Evolutionary conservation across 2,888 invertebrate species (phyloP).

Genomic region (Drepana falcataria): DNA sequence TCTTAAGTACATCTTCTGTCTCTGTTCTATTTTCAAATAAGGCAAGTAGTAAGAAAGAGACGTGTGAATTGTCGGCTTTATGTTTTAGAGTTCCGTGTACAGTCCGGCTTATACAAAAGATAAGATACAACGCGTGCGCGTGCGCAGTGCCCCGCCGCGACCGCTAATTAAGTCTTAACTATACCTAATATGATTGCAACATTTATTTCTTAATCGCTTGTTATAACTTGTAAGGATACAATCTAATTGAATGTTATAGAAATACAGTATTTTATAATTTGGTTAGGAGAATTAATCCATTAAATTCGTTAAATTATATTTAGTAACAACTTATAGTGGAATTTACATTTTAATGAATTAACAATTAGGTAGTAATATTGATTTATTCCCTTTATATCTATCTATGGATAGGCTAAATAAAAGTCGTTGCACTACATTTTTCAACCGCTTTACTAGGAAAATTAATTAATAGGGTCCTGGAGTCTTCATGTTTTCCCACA

Average conservation of each 20-base stretch:
- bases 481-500: too few relatives aligned
- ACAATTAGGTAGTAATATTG: too few relatives aligned
- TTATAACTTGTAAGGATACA: conserved; percentile 19
- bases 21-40: neutral
- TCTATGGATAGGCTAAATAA: too few relatives aligned
- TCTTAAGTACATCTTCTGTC: neutral
- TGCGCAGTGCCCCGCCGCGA: conserved; percentile 63
- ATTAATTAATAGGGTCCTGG: too few relatives aligned
- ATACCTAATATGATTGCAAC: conserved; percentile 49
- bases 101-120: conserved; percentile 49
- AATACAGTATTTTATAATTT: neutral
- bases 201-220: conserved; percentile 56
- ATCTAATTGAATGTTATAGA: conserved; percentile 9
- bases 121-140: conserved; percentile 61
- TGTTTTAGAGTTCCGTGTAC: conserved; percentile 16
- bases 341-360: too few relatives aligned
- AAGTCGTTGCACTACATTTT: too few relatives aligned
- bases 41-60: neutral
- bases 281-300: too few relatives aligned
- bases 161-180: conserved; percentile 75
- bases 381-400: too few relatives aligned
- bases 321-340: too few relatives aligned
- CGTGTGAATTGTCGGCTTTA: neutral
- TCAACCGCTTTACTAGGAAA: too few relatives aligned
- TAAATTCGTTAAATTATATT: too few relatives aligned